These are phyloP conservation scores for Trididemnum nubilum DNA, from an alignment of 23 tunicate species.

Conservation along the genomic window DNA sequence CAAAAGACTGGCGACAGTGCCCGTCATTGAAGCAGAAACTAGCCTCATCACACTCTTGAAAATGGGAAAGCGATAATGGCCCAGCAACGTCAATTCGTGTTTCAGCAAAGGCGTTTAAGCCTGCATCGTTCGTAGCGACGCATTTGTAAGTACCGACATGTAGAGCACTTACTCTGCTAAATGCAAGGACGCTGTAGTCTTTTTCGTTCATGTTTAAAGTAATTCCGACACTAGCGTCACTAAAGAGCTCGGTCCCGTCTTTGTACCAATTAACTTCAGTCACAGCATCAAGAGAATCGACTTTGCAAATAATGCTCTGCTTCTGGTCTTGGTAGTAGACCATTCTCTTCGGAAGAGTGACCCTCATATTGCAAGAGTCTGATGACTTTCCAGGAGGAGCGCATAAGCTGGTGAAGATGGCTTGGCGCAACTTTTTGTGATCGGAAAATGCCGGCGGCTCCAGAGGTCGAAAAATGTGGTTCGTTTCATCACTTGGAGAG, in stretches of 20 bases:
- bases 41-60: conserved; percentile 25
- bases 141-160: conserved; percentile 54
- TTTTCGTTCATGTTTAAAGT: conserved; percentile 5
- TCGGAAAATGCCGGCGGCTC: conserved; percentile 44
- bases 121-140: conserved; percentile 24
- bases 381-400: not conserved
- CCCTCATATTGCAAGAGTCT: conserved; percentile 40
- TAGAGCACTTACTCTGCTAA: conserved; percentile 30
- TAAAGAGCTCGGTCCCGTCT: conserved; percentile 27
- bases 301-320: conserved; percentile 35
- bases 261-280: conserved; percentile 40
- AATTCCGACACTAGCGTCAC: conserved; percentile 4
- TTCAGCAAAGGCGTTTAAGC: not conserved
- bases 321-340: conserved; percentile 35
- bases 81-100: conserved; percentile 38
- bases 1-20: conserved; percentile 19
- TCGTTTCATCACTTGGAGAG: not conserved
- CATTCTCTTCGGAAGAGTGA: conserved; percentile 26
- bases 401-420: conserved; percentile 31
- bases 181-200: conserved; percentile 27
- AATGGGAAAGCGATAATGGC: conserved; percentile 25
- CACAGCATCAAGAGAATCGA: conserved; percentile 34
- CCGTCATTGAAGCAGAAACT: conserved; percentile 47
- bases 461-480: not conserved
- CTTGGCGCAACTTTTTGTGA: conserved; percentile 22